Evolutionary conservation across 2,797 vertebrate genomes (phyloP), one percentile per base, ranked within the genome.

Genomic region (Pseudochirops cupreus): DNA sequence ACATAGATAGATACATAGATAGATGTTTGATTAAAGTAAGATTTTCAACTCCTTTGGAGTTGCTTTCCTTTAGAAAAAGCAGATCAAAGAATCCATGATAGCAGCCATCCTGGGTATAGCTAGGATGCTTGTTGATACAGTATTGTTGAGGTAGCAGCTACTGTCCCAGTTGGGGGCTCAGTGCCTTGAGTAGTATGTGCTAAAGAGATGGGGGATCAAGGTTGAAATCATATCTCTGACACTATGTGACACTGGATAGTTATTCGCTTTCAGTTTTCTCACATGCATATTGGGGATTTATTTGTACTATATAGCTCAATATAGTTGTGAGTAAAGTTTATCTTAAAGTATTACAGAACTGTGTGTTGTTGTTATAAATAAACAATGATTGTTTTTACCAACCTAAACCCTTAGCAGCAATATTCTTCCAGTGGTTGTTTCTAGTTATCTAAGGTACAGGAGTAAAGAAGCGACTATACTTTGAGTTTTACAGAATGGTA

Each of bases 391-490:
- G 95, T 92, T 93, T 92, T 18, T 11, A 55, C 46, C 50, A 56
- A 21, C 90, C 95, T 93, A 12, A 97, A 95, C 24, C 91, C 56
- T 96, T 58, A 94, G 91, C 56, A 95, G 90, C 82, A 93, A 93
- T 96, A 94, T 53, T 0, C 13, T 67, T 39, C 94, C 1, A 11
- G 94, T 96, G 97, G 2, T 56, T 3, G 0, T 56, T 50, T 28
- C 92, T 94, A 58, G 46, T 52, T 74, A 92, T 28, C 74, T 87
- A 97, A 95, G 62, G 57, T 96, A 33, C 2, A 67, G 28, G 50
- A 90, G 13, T 56, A 90, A 0, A 62, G 33, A 50, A 96, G 93
- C 94, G 74, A 96, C 56, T 12, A 33, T 52, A 31, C 18, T 31
- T 0, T 93, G 95, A 97, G 21, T 7, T 52, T 62, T 91, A 58